phyloP scores from a whole-genome alignment of 2,888 invertebrate species.

The Troilus luridus region DNA sequence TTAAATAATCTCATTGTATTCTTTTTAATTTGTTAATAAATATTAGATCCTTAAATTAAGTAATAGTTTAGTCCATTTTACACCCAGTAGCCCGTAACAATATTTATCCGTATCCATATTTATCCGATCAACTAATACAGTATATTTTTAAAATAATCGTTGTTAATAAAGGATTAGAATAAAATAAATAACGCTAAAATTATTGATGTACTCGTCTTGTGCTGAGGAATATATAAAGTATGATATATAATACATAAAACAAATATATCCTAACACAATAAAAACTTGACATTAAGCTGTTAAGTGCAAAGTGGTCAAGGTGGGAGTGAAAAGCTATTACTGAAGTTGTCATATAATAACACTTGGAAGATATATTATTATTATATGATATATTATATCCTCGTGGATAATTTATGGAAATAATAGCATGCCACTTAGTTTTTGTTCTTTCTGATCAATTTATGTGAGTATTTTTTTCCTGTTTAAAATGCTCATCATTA shows the following conservation, averaged over 20 bases:
- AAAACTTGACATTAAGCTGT: background rate
- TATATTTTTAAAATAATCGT: no score
- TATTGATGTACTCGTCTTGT: no score
- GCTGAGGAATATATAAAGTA: background rate
- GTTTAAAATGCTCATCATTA: background rate
- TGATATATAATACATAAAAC: background rate
- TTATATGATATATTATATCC: background rate
- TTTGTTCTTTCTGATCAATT: conserved; percentile 6
- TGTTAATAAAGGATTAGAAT: no score
- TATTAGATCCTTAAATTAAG: no score
- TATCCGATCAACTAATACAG: no score
- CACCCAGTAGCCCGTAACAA: no score
- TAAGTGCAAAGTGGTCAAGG: background rate
- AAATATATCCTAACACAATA: background rate
- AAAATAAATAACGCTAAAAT: no score
- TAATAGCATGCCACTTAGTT: conserved; percentile 25
- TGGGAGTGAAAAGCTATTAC: conserved; percentile 36
- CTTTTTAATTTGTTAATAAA: no score
- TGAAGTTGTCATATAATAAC: background rate
- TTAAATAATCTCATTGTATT: no score
- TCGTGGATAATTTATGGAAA: background rate
- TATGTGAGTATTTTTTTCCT: background rate
- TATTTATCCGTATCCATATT: no score
- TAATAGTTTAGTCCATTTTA: no score
- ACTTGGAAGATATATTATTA: background rate